phyloP scores from a whole-genome alignment of 1,140 invertebrate species.

The Hormaphis cornu region DNA sequence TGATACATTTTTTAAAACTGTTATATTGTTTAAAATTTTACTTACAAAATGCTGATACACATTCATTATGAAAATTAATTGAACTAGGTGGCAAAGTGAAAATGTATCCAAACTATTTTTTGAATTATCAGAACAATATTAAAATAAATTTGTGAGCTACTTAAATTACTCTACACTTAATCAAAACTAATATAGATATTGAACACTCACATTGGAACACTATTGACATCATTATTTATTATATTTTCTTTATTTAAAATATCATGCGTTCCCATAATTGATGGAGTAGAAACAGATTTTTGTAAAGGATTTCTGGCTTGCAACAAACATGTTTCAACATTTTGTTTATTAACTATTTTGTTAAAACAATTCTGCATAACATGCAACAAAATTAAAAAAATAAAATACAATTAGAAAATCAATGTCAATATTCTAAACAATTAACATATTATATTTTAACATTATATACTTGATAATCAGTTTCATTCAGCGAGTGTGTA shows the following conservation, averaged over 20 bases:
- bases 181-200: not conserved
- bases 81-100: too few relatives aligned
- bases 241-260: constrained; percentile 25
- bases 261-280: constrained; percentile 54
- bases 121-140: not conserved
- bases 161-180: too few relatives aligned
- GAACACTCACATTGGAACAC: constrained; percentile 8
- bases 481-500: constrained; percentile 75
- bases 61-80: too few relatives aligned
- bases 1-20: too few relatives aligned
- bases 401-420: not conserved
- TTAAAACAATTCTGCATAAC: constrained; percentile 50
- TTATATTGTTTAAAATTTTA: too few relatives aligned
- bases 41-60: too few relatives aligned
- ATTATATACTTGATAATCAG: constrained; percentile 58
- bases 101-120: too few relatives aligned
- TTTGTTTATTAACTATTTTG: constrained; percentile 49
- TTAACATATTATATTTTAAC: not conserved
- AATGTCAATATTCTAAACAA: not conserved
- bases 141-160: not conserved
- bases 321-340: constrained; percentile 53
- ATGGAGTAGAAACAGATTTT: constrained; percentile 83
- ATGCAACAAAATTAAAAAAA: constrained; percentile 24
- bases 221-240: constrained; percentile 20
- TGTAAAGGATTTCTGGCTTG: constrained; percentile 69